A percentile compares a stretch with the other conserved stretches of the same genome.
phyloP scores from a whole-genome alignment of 2,113 vertebrate species.

The Seriola quinqueradiata region DNA sequence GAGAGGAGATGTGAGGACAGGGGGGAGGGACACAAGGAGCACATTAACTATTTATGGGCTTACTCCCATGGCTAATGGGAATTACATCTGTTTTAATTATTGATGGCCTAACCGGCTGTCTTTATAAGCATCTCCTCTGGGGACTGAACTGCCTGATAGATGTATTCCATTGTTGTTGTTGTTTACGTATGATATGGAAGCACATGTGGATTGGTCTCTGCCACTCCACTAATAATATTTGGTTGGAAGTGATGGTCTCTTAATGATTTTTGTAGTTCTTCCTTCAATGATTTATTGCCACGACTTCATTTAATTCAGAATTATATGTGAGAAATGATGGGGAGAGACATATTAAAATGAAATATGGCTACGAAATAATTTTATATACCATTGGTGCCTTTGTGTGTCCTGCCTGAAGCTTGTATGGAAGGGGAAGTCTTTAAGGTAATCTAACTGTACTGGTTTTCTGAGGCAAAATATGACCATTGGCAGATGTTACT shows the following conservation, averaged over 20 bases:
- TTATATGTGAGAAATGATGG: neutral
- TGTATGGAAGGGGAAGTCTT: constrained; percentile 22
- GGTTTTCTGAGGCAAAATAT: constrained; percentile 44
- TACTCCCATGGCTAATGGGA: constrained; percentile 81
- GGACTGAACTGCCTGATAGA: constrained; percentile 65
- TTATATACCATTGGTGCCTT: constrained; percentile 13
- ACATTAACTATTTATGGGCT: constrained; percentile 85
- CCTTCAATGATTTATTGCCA: constrained; percentile 2
- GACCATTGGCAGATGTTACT: constrained; percentile 49
- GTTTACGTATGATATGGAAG: constrained; percentile 64
- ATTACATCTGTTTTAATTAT: constrained; percentile 87
- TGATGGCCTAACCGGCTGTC: constrained; percentile 83
- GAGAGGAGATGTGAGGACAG: constrained; percentile 55
- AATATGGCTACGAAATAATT: neutral
- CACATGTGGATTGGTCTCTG: constrained; percentile 16
- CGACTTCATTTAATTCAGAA: constrained; percentile 1
- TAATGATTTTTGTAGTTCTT: neutral
- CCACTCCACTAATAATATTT: constrained; percentile 27
- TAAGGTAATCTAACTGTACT: constrained; percentile 14
- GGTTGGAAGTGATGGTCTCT: constrained; percentile 5
- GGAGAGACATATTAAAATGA: constrained; percentile 4
- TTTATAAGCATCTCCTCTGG: constrained; percentile 71
- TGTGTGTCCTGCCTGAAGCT: constrained; percentile 17
- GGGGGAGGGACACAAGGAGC: constrained; percentile 68
- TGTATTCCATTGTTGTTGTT: constrained; percentile 68